A percentile compares a stretch with the other conserved stretches of the same genome.
These are phyloP conservation scores for Labroides dimidiatus DNA, from an alignment of 2,797 vertebrate genomes.

Conservation along the genomic window DNA sequence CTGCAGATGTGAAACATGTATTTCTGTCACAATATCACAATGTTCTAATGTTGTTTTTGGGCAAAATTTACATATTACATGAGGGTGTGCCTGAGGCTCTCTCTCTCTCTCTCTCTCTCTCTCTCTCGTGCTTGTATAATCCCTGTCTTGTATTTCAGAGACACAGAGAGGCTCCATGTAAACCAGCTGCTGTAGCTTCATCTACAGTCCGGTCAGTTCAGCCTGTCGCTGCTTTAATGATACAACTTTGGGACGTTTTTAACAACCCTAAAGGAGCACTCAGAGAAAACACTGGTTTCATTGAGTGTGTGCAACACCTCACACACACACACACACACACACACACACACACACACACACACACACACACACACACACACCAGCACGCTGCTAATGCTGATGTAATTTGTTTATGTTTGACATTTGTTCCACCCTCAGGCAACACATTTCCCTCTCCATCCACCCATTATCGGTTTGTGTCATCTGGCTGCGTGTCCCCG, in stretches of 20 bases:
- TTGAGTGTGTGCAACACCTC: not conserved
- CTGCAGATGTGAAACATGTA: not conserved
- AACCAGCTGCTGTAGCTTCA: no score
- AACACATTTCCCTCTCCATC: constrained; percentile 44
- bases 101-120: no score
- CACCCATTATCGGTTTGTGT: constrained; percentile 43
- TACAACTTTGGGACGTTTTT: not conserved
- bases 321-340: not conserved
- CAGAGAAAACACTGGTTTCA: not conserved
- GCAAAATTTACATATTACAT: constrained; percentile 31
- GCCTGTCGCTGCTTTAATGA: no score
- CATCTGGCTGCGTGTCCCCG: constrained; percentile 23
- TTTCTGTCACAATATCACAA: not conserved
- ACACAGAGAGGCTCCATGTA: not conserved
- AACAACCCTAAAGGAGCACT: not conserved
- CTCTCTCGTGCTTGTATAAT: no score
- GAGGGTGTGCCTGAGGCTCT: constrained; percentile 5
- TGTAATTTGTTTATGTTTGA: constrained; percentile 65
- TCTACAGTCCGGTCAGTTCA: no score
- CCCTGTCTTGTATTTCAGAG: not conserved
- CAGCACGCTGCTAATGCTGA: constrained; percentile 31
- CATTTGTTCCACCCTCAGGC: constrained; percentile 63
- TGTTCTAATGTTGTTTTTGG: constrained; percentile 13
- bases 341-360: not conserved
- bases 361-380: not conserved